These are phyloP conservation scores for Panzeria rudis DNA, from an alignment of 2,888 invertebrate species.

Conservation along the genomic window DNA sequence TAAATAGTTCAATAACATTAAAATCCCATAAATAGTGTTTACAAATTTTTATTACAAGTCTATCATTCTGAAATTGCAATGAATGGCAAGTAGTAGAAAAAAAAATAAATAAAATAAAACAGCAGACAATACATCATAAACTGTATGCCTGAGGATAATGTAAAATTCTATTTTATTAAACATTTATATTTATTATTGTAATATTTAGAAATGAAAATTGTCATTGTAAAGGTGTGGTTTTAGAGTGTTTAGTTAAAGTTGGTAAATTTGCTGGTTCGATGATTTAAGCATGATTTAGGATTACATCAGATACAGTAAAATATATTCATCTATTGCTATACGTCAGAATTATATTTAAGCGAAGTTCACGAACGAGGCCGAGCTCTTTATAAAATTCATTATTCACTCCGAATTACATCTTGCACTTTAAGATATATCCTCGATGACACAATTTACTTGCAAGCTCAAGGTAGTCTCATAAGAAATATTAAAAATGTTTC, in stretches of 20 bases:
- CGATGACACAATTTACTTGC: too few relatives aligned
- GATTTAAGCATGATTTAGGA: not conserved
- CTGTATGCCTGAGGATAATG: constrained; percentile 14
- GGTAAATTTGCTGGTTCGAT: not conserved
- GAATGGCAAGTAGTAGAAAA: constrained; percentile 22
- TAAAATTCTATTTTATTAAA: constrained; percentile 8
- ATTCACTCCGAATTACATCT: too few relatives aligned
- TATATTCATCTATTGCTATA: not conserved
- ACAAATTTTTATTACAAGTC: constrained; percentile 64
- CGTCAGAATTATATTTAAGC: not conserved
- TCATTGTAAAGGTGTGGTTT: not conserved
- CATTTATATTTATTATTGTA: not conserved
- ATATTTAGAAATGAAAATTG: constrained; percentile 14
- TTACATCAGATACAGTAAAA: not conserved
- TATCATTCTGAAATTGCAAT: constrained; percentile 60
- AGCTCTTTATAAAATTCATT: too few relatives aligned
- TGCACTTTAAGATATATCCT: too few relatives aligned
- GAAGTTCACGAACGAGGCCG: not conserved
- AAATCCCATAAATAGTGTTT: constrained; percentile 65
- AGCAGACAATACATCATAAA: constrained; percentile 55
- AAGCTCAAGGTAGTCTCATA: too few relatives aligned
- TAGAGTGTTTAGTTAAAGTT: not conserved
- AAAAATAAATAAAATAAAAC: not conserved
- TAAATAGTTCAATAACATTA: constrained; percentile 57
- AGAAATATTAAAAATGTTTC: too few relatives aligned